Percentiles rank a stretch among this genome's conserved stretches.
Conservation (phyloP, 2,113 vertebrate species). For the Naja naja region DNA sequence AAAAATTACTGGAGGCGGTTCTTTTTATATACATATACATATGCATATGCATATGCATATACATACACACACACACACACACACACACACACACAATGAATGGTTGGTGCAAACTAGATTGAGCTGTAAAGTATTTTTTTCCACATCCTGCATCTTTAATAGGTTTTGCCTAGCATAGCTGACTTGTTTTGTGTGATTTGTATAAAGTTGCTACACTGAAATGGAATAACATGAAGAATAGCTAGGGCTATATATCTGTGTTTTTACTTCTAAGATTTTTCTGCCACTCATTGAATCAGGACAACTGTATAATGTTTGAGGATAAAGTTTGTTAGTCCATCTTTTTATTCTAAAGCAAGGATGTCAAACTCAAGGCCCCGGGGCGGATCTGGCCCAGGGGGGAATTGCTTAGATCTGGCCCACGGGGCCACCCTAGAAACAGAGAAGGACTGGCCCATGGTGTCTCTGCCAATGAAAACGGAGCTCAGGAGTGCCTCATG, state of each 20-base stretch:
- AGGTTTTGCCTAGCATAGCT: neutral
- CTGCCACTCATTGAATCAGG: neutral
- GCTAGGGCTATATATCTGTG: neutral
- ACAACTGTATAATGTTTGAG: neutral
- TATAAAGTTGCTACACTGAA: neutral
- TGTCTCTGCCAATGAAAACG: no score
- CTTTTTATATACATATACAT: no score
- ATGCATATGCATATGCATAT: no score
- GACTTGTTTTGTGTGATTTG: no score
- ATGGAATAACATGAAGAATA: neutral
- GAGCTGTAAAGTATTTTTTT: neutral
- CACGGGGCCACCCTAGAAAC: no score
- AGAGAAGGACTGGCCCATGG: no score
- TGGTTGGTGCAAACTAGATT: neutral
- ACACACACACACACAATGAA: neutral
- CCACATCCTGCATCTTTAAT: neutral
- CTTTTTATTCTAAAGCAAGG: neutral
- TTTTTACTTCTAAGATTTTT: neutral
- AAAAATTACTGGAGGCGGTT: neutral
- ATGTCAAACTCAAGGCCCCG: no score
- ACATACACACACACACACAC: rapidly evolving
- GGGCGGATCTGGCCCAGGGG: no score
- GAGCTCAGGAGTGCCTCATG: no score
- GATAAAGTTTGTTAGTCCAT: neutral
- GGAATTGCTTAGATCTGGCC: no score